These are phyloP conservation scores for Galaxias olidus DNA, from an alignment of 2,797 vertebrate species.

Conservation along the genomic window DNA sequence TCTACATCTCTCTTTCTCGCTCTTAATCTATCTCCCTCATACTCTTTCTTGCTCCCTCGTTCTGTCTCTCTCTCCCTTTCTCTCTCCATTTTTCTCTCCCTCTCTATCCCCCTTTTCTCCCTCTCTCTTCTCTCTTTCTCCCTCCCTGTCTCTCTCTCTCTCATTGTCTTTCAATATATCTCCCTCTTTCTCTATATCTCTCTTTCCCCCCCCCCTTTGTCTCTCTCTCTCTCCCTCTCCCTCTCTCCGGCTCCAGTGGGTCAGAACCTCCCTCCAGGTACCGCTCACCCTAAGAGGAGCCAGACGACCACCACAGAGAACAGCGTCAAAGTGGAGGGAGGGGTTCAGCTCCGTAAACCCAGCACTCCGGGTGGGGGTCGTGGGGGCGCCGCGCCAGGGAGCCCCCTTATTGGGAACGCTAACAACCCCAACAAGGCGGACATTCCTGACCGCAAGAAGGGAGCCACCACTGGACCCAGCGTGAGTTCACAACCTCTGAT, in stretches of 20 bases:
- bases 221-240: not conserved
- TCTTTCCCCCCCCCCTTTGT: not conserved
- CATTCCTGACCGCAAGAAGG: conserved; percentile 95
- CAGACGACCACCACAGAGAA: conserved; percentile 88
- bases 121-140: not conserved
- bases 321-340: conserved; percentile 87
- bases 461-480: conserved; percentile 82
- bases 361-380: conserved; percentile 75
- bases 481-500: conserved; percentile 74
- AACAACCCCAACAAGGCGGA: conserved; percentile 98
- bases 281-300: conserved; percentile 90
- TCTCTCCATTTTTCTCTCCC: not conserved
- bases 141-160: not conserved
- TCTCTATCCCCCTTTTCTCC: not conserved
- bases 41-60: not conserved
- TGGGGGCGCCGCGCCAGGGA: conserved; percentile 83
- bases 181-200: not conserved
- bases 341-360: conserved; percentile 84
- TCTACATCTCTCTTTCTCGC: not conserved
- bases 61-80: not conserved
- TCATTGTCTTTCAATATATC: not conserved
- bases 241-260: conserved; percentile 73
- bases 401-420: conserved; percentile 93
- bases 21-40: not conserved
- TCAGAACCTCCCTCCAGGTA: conserved; percentile 83